These are phyloP conservation scores for Delichon dasypus DNA, from an alignment of 2,797 vertebrate genomes.

Conservation along the genomic window DNA sequence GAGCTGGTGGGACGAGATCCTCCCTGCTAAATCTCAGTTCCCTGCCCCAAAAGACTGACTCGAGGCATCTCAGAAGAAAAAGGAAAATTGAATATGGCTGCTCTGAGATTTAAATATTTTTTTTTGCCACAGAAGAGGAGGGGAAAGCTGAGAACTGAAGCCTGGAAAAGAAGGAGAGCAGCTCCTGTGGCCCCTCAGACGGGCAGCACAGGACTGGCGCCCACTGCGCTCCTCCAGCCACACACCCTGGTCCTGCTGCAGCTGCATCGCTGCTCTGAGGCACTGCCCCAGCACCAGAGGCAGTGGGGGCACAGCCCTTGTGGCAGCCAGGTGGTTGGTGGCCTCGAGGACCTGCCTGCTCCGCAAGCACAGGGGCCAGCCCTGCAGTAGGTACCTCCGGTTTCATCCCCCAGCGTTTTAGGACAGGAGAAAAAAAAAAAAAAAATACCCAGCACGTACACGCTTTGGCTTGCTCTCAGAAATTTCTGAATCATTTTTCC, in stretches of 20 bases:
- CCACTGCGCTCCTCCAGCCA: neutral
- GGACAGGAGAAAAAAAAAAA: neutral
- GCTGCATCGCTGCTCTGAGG: neutral
- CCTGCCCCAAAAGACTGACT: neutral
- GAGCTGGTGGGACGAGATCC: neutral
- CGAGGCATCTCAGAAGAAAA: neutral
- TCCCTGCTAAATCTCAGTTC: neutral
- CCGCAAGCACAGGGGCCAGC: neutral
- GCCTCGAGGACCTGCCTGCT: accelerated
- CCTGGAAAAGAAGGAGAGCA: neutral
- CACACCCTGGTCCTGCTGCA: neutral
- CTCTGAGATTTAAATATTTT: neutral
- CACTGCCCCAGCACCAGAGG: accelerated
- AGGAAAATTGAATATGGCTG: neutral
- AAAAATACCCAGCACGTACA: accelerated
- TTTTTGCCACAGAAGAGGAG: neutral
- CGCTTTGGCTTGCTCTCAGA: neutral
- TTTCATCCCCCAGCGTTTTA: neutral
- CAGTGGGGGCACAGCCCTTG: neutral
- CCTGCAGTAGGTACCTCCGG: neutral
- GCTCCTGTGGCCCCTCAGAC: neutral
- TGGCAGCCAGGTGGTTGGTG: accelerated
- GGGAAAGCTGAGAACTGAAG: neutral
- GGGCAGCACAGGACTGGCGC: accelerated
- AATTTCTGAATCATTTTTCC: neutral